Evolutionary conservation across 2,113 vertebrate genomes (phyloP).

Genomic region (Sialia sialis): DNA sequence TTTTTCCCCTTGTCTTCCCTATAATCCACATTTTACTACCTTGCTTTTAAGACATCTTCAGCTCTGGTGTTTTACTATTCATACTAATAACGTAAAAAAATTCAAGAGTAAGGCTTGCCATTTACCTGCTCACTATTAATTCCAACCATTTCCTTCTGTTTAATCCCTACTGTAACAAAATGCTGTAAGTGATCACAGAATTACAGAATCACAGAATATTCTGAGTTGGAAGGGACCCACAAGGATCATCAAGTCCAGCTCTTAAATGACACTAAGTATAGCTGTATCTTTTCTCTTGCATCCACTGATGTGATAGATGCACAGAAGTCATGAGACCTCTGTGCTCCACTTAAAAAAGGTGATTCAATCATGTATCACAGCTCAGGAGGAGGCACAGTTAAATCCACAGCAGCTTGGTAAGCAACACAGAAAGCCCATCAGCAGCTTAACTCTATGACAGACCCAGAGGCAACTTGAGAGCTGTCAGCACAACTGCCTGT

Average conservation of each 20-base stretch:
- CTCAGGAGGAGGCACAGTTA: not conserved
- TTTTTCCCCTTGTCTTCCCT: not conserved
- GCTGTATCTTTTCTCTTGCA: not conserved
- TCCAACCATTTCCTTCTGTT: not conserved
- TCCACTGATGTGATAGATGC: not conserved
- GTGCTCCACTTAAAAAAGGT: not conserved
- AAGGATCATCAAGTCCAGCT: not conserved
- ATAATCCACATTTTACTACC: not conserved
- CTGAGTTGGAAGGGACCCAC: not conserved
- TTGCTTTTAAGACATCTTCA: not conserved
- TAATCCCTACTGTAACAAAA: not conserved
- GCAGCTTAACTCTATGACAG: slow-evolving; percentile 46
- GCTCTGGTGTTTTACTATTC: not conserved
- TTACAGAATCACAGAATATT: not conserved
- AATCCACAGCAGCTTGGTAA: not conserved
- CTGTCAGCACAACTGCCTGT: slow-evolving; percentile 3
- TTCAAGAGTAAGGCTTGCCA: not conserved
- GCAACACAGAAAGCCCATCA: slow-evolving; percentile 25
- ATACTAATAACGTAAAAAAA: not conserved
- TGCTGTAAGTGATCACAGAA: not conserved
- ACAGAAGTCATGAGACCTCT: not conserved
- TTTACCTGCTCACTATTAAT: not conserved
- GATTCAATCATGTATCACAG: slow-evolving; percentile 13
- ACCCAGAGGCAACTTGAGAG: slow-evolving; percentile 48
- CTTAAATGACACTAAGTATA: not conserved